phyloP scores from a whole-genome alignment of 2,888 invertebrate genomes.

The Punctoribates punctum region DNA sequence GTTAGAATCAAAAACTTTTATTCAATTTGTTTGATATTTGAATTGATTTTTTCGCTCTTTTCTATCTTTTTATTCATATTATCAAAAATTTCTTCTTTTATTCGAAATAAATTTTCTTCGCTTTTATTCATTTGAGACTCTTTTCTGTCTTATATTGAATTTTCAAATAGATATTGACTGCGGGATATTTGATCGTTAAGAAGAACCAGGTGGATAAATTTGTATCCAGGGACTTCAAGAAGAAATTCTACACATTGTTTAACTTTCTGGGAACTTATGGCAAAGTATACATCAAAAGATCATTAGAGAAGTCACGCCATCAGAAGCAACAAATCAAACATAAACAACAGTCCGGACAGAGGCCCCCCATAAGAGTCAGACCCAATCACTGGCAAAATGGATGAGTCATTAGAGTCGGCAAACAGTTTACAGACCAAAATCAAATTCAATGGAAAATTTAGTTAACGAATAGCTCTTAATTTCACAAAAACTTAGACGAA shows the following conservation, averaged over 20 bases:
- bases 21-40: background rate
- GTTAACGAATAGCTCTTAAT: no score
- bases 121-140: no score
- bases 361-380: background rate
- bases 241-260: slow-evolving; percentile 6
- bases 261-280: slow-evolving; percentile 24
- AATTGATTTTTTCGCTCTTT: background rate
- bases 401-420: no score
- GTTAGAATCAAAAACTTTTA: background rate
- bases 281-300: slow-evolving; percentile 11
- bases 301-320: background rate
- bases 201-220: slow-evolving; percentile 23
- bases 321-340: background rate
- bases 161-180: slow-evolving; percentile 13
- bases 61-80: slow-evolving; percentile 15
- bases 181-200: slow-evolving; percentile 21
- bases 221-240: slow-evolving; percentile 25
- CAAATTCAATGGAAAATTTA: no score
- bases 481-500: no score
- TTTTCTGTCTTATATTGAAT: background rate
- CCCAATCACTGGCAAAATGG: background rate
- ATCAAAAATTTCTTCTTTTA: background rate
- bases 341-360: background rate
- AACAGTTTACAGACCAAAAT: no score
- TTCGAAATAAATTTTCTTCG: background rate